A percentile compares a stretch with the other conserved stretches of the same genome.
Conservation (phyloP, 2,113 vertebrate genomes). For the Furnarius figulus region DNA sequence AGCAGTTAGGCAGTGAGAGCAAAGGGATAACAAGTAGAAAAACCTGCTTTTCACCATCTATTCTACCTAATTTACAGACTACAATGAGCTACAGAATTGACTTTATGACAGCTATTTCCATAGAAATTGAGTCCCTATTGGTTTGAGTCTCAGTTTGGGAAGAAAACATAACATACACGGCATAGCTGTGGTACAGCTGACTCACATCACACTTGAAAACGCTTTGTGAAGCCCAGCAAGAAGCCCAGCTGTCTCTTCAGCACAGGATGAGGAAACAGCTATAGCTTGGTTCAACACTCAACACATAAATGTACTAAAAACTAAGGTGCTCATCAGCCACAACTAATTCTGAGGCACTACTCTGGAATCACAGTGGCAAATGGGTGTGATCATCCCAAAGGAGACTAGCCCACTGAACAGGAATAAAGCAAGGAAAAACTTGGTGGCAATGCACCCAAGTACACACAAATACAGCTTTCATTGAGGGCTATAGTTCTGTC, state of each 20-base stretch:
- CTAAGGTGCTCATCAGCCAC: neutral
- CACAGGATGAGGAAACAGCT: neutral
- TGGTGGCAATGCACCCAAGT: neutral
- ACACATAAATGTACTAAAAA: neutral
- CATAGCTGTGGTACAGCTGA: neutral
- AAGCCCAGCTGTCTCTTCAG: neutral
- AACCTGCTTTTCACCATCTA: neutral
- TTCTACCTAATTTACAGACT: slow-evolving; percentile 6
- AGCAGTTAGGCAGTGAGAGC: neutral
- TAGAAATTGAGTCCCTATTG: neutral
- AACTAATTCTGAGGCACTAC: neutral
- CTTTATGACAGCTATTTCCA: slow-evolving; percentile 3
- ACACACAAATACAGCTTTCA: neutral
- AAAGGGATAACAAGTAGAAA: neutral
- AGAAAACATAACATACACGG: neutral
- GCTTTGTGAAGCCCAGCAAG: neutral
- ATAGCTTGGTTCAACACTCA: neutral
- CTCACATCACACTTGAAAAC: neutral
- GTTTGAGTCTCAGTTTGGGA: neutral
- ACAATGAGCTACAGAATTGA: neutral
- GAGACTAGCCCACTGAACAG: accelerated
- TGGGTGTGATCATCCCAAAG: neutral
- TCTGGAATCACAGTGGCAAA: neutral
- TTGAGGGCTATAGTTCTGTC: neutral
- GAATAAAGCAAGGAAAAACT: neutral